These are phyloP conservation scores for Gibbula magus DNA, from an alignment of 2,888 invertebrate species.

Conservation along the genomic window DNA sequence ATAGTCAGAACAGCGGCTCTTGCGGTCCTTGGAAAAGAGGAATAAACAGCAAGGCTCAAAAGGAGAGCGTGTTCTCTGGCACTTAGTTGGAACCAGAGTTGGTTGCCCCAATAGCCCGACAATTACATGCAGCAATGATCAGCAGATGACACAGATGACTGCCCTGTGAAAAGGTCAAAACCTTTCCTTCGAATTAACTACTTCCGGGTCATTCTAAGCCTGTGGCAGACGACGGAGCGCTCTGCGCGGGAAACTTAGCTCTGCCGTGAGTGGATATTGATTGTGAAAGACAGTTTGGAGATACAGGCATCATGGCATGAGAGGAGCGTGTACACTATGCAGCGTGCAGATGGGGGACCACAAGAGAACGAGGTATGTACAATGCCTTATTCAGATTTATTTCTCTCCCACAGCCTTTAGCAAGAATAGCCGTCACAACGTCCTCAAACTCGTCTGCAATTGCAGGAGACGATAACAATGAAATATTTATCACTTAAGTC, in stretches of 20 bases:
- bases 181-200: background rate
- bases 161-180: background rate
- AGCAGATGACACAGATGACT: background rate
- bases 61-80: background rate
- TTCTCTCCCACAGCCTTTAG: no score
- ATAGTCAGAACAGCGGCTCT: background rate
- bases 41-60: background rate
- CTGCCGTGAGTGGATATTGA: slow-evolving; percentile 3
- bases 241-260: slow-evolving; percentile 11
- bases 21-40: background rate
- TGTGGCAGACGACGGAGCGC: background rate
- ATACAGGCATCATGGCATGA: background rate
- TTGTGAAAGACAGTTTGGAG: slow-evolving; percentile 5
- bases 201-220: slow-evolving; percentile 9
- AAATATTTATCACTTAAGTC: no score
- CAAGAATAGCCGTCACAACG: no score
- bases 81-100: background rate
- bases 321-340: slow-evolving; percentile 1
- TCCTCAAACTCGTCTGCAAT: no score
- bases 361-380: slow-evolving; percentile 1
- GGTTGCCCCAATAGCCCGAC: background rate
- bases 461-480: no score
- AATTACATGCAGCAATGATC: background rate
- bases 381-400: no score
- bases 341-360: background rate